Base-by-base conservation (phyloP, 2,888 invertebrate species). In the Chironomus riparius region DNA sequence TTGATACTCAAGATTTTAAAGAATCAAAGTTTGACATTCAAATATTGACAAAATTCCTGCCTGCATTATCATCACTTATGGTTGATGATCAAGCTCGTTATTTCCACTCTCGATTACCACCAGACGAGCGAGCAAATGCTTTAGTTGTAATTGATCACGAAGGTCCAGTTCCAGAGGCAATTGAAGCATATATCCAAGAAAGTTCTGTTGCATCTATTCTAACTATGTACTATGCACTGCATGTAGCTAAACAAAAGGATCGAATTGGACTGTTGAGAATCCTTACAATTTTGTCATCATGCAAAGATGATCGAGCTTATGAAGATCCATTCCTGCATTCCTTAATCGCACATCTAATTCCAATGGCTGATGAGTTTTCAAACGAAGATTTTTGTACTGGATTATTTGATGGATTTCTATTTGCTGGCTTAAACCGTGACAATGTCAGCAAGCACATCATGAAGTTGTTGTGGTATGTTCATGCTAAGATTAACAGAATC, bases 291-390 rank as follows among this genome's bases (percentile, higher is more conserved):
- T 85, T 98, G 68, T 93, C 95, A 0, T 92, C 92, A 81, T 96
- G 95, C 82, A 94, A 95, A 83, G 93, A 93, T 80, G 95, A 96
- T 80, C 87, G 95, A 78, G 94, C 97, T 0, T 97, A 95, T 82
- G 96, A 97, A 82, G 97, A 98, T 86, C 96, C 96, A 4, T 97
- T 96, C 83, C 85, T 98, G 76, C 97, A 98, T 86, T 94, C 95
- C 13, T 85, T 98, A 82, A 84, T 84, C 77, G 92, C 94, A 0
- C 84, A 93, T 68, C 86, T 98, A 6, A 92, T 96, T 79, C 92
- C 93, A 77, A 91, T 97, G 87, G 90, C 91, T 3, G 97, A 98
- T 79, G 97, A 97, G 83, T 97, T 98, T 81, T 88, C 92, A 79
- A 92, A 93, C 0, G 95, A 97, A 84, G 96, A 97, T 79, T 97